These are phyloP conservation scores for Phragmatobia fuliginosa DNA, from an alignment of 2,888 invertebrate genomes.

Conservation along the genomic window DNA sequence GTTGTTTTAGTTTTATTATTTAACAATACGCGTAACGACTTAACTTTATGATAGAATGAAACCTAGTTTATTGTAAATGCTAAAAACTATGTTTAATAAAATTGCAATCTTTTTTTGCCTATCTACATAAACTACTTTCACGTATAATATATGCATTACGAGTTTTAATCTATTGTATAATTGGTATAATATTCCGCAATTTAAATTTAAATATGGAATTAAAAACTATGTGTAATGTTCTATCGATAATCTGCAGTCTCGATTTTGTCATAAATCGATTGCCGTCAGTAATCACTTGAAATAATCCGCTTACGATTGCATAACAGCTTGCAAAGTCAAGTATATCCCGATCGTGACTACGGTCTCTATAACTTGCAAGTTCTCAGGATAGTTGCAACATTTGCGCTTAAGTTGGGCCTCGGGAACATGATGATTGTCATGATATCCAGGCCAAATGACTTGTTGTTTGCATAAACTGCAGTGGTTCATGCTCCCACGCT, in stretches of 20 bases:
- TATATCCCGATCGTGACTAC: constrained; percentile 77
- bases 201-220: constrained; percentile 43
- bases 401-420: constrained; percentile 44
- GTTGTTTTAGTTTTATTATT: neutral
- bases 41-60: neutral
- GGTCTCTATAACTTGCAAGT: constrained; percentile 59
- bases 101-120: constrained; percentile 9
- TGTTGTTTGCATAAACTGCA: constrained; percentile 77
- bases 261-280: constrained; percentile 71
- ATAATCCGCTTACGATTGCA: constrained; percentile 66
- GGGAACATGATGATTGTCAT: constrained; percentile 74
- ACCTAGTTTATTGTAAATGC: neutral
- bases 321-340: constrained; percentile 60
- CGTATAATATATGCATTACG: constrained; percentile 8
- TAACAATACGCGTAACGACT: neutral
- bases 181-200: constrained; percentile 29
- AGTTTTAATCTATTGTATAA: constrained; percentile 38
- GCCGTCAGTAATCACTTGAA: constrained; percentile 68
- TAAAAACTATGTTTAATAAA: constrained; percentile 13
- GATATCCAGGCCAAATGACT: constrained; percentile 68
- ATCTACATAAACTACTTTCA: constrained; percentile 5
- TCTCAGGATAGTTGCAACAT: constrained; percentile 77
- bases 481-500: constrained; percentile 68
- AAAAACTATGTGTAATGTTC: constrained; percentile 52
- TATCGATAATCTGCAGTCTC: constrained; percentile 36